Evolutionary conservation across 2,888 invertebrate genomes (phyloP), one percentile per base, ranked within the genome.

Genomic region (Dinocampus coccinellae): DNA sequence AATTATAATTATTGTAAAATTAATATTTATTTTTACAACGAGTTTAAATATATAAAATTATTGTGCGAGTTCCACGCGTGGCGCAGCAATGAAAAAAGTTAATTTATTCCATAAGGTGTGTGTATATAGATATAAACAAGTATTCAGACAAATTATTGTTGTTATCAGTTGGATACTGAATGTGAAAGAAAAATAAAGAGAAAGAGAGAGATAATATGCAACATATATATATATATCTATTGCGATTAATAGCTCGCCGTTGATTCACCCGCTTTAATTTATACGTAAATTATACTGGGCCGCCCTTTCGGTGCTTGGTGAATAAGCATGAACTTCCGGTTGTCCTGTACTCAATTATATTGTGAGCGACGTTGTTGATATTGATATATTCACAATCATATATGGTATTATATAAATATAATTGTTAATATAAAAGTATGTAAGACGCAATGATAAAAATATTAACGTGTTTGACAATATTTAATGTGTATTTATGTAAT

Each of bases 261-360:
- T 86, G 83, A 85, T 86, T 86, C 84, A 83, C 83, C 81, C 80
- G 76, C 76, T 75, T 82, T 83, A 84, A 85, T 85, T 85, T 83
- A 81, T 84, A 82, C 83, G 83, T 81, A 82, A 84, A 86, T 85
- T 83, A 83, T 84, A 81, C 81, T 76, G 79, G 78, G 82, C 77
- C 83, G 83, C 83, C 83, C 84, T 84, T 82, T 84, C 79, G 80
- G 81, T 81, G 82, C 82, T 60, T 80, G 80, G 83, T 84, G 85
- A 86, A 84, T 85, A 85, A 86, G 83, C 81, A 84, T 82, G 78
- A 79, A 85, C 83, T 86, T 86, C 86, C 86, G 85, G 83, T 81
- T 78, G 68, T 80, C 75, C 76, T 77, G 67, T 68, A 42, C 65
- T 67, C 72, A 63, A 72, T 68, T 63, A 65, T 57, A 52, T 72